Conservation (phyloP, 2,888 invertebrate species). For the Heliconius aoede region DNA sequence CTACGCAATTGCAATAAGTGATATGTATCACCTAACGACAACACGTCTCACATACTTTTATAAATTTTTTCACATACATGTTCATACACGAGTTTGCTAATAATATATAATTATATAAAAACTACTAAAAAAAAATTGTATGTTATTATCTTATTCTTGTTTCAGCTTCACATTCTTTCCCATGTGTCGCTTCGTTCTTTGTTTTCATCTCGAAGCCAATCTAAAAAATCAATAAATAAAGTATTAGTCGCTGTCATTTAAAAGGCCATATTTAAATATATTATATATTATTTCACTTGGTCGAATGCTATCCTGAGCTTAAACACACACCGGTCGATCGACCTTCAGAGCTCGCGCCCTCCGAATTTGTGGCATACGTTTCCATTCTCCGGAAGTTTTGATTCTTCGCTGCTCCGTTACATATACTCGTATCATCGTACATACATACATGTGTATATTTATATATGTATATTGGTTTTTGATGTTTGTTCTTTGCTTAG, state of each 20-base stretch:
- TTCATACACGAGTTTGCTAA: no score
- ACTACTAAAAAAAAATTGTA: no score
- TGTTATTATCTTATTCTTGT: no score
- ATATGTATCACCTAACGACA: no score
- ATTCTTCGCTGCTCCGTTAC: constrained; percentile 17
- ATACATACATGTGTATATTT: neutral
- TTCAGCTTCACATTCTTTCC: no score
- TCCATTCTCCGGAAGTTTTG: constrained; percentile 33
- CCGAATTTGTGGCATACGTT: constrained; percentile 40
- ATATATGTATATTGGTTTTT: neutral
- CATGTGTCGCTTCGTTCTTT: no score
- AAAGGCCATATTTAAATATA: neutral
- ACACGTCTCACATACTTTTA: no score
- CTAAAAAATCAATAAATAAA: no score
- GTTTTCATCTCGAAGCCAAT: no score
- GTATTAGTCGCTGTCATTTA: neutral
- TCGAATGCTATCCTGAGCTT: constrained; percentile 51
- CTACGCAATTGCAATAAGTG: no score
- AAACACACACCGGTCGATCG: constrained; percentile 68
- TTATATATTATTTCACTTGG: constrained; percentile 9
- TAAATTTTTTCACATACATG: no score
- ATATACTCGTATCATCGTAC: neutral
- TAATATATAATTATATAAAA: no score
- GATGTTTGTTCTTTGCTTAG: constrained; percentile 19
- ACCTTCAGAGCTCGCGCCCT: constrained; percentile 55